These are phyloP conservation scores for Rhinella marina DNA, from an alignment of 2,797 vertebrate genomes.

Conservation along the genomic window DNA sequence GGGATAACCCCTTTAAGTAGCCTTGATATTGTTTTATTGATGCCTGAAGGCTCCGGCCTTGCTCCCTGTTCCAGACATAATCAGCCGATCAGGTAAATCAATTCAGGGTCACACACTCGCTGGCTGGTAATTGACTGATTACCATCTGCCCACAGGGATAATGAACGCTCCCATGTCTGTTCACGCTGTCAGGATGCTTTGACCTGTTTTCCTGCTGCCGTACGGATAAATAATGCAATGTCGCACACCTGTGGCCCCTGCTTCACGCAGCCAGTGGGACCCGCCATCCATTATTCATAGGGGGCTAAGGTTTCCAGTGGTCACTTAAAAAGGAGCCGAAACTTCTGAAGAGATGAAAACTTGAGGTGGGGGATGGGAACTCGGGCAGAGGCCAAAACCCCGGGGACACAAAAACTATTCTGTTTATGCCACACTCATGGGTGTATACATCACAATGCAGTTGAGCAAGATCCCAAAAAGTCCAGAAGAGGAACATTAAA, in stretches of 20 bases:
- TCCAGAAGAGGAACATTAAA: background rate
- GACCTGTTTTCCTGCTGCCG: slow-evolving; percentile 53
- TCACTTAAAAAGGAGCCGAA: slow-evolving; percentile 19
- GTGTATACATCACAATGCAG: background rate
- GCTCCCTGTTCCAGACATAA: background rate
- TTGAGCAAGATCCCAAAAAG: background rate
- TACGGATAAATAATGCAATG: slow-evolving; percentile 55
- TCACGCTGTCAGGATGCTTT: background rate
- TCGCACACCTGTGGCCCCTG: background rate
- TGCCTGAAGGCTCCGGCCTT: background rate
- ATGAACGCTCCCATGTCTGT: background rate
- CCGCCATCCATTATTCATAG: slow-evolving; percentile 45
- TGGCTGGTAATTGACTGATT: background rate
- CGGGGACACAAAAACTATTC: background rate
- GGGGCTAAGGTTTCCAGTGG: slow-evolving; percentile 49
- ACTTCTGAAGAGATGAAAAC: background rate
- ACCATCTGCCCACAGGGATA: background rate
- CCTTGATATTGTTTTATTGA: slow-evolving; percentile 1
- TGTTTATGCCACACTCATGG: background rate
- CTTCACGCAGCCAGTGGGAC: background rate
- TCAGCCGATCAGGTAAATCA: background rate
- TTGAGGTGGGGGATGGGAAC: background rate
- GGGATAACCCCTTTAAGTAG: background rate
- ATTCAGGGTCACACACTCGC: background rate
- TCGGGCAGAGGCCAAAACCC: background rate